These are phyloP conservation scores for Cheilinus undulatus DNA, from an alignment of 2,113 vertebrate species.

Conservation along the genomic window DNA sequence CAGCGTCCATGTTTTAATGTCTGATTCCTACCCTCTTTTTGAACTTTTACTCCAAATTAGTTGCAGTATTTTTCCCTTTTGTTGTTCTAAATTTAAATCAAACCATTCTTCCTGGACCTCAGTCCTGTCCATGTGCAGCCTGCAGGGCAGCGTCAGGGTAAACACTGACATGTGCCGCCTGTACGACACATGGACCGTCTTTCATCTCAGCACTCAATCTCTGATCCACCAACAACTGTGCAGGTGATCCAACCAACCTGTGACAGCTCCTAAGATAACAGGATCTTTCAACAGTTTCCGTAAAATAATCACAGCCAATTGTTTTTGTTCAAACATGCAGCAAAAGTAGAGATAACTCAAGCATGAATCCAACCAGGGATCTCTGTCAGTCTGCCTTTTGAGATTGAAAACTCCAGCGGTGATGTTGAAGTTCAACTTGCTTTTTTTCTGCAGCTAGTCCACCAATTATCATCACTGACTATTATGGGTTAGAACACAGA, in stretches of 20 bases:
- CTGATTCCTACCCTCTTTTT: background rate
- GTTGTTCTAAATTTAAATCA: slow-evolving; percentile 13
- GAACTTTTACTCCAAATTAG: background rate
- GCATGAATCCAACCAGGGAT: background rate
- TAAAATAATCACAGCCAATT: background rate
- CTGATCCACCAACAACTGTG: background rate
- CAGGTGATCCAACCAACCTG: background rate
- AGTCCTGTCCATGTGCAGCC: background rate
- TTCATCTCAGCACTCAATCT: background rate
- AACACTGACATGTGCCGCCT: background rate
- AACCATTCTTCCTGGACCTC: background rate
- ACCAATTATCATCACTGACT: no score
- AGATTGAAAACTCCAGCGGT: no score
- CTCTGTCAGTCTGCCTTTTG: background rate
- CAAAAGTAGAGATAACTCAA: background rate
- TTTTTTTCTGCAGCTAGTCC: no score
- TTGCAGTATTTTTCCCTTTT: background rate
- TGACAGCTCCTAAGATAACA: background rate
- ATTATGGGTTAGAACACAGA: no score
- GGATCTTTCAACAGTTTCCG: background rate
- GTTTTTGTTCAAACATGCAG: background rate
- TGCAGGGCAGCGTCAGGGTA: background rate
- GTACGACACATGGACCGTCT: background rate
- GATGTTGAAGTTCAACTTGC: no score
- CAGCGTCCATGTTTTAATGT: no score